These are phyloP conservation scores for Habrosyne pyritoides DNA, from an alignment of 2,888 invertebrate genomes.

Conservation along the genomic window DNA sequence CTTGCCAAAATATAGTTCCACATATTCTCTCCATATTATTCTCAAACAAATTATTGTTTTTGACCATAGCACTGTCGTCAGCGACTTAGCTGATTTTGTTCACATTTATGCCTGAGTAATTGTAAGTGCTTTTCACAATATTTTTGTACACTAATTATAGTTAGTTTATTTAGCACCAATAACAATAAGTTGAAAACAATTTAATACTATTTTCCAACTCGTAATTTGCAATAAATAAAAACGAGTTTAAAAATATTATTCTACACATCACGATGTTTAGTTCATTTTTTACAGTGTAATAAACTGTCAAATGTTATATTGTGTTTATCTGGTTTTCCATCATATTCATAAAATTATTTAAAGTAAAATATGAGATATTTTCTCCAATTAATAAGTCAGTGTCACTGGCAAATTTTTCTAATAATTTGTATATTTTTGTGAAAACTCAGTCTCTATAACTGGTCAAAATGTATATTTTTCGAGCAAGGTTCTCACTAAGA, in stretches of 20 bases:
- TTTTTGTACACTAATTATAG: not conserved
- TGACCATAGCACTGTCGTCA: not conserved
- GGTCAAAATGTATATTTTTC: slow-evolving; percentile 1
- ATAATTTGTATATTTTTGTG: slow-evolving; percentile 2
- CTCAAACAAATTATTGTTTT: not conserved
- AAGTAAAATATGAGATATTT: not conserved
- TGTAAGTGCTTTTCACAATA: not conserved
- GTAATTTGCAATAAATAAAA: not conserved
- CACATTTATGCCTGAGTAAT: not conserved
- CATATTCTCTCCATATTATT: not conserved
- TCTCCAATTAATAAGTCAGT: not conserved
- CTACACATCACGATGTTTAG: not conserved
- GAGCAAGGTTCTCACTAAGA: not conserved
- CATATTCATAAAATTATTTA: not conserved
- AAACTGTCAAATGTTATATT: not conserved
- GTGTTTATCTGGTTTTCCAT: not conserved
- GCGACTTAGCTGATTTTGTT: not conserved
- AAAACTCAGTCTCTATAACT: slow-evolving; percentile 9
- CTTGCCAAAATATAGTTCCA: not conserved
- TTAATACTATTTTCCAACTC: slow-evolving; percentile 29
- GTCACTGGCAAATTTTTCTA: slow-evolving; percentile 4
- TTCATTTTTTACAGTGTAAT: not conserved
- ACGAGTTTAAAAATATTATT: not conserved
- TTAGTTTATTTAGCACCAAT: slow-evolving; percentile 26
- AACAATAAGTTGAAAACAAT: slow-evolving; percentile 26